Base-by-base conservation (phyloP, 2,113 vertebrate genomes). In the Mellivora capensis region DNA sequence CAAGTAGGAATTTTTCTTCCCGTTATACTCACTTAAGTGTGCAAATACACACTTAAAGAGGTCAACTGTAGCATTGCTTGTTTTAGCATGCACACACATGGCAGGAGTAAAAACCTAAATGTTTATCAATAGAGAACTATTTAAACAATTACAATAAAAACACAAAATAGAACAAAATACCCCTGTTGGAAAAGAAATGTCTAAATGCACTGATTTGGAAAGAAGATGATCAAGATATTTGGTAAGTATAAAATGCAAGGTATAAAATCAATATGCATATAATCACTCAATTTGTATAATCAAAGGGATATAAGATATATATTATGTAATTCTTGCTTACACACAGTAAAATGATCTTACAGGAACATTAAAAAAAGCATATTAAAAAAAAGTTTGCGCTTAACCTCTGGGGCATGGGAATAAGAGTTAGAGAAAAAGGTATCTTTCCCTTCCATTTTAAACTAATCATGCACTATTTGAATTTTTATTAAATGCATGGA, bases 401-500 rank as follows among this genome's bases (percentile, higher is more conserved):
- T 77, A 96, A 80, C 17, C 10, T 76, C 49, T 52, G 6, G 20
- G 8, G 5, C 12, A 6, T 79, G 6, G 59, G 13, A 85, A 61
- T 10, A 61, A 7, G 47, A 87, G 18, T 37, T 44, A 93, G 44
- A 49, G 29, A 93, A 92, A 94, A 49, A 76, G 13, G 49, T 3
- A 76, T 18, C 42, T 93, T 93, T 74, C 59, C 15, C 77, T 93
- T 87, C 47, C 17, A 86, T 79, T 88, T 87, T 88, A 94, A 84
- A 80, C 15, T 34, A 90, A 88, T 88, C 71, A 57, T 23, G 4
- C 15, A 76, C 17, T 87, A 57, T 61, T 94, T 93, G 61, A 91
- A 93, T 64, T 62, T 91, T 85, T 93, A 97, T 83, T 88, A 90
- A n/a, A 25, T 88, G 2, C 31, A 92, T 76, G 34, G 34, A 72